Evolutionary conservation across 2,797 vertebrate species (phyloP).

Genomic region (Calcarius lapponicus): DNA sequence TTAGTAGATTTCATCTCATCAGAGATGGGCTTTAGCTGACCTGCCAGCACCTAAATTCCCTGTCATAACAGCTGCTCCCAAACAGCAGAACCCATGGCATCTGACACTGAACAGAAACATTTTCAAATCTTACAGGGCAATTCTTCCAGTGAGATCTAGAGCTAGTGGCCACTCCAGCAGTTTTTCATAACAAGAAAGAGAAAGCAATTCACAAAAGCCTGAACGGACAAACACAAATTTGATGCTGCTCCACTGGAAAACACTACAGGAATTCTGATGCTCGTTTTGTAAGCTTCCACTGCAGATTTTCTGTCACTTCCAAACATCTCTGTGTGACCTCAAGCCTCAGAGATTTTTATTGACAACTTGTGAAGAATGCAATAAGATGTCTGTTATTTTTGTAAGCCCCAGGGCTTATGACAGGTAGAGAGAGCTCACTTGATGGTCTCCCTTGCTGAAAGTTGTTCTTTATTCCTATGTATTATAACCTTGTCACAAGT

Average conservation of each 20-base stretch:
- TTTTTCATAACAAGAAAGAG: neutral
- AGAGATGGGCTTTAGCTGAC: neutral
- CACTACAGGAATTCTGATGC: neutral
- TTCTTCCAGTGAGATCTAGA: neutral
- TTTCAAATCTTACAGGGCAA: neutral
- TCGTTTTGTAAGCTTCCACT: neutral
- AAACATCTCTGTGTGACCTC: neutral
- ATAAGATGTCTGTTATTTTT: neutral
- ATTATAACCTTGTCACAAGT: neutral
- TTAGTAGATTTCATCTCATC: neutral
- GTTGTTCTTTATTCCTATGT: neutral
- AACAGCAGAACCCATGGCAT: neutral
- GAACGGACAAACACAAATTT: neutral
- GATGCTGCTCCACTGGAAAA: neutral
- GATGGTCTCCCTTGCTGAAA: neutral
- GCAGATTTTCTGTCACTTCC: neutral
- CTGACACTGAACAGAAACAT: neutral
- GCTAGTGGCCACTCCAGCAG: neutral
- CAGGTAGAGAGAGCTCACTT: neutral
- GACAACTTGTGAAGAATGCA: neutral
- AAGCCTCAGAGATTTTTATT: neutral
- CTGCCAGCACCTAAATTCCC: neutral
- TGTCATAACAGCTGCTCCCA: neutral
- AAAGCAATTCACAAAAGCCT: neutral
- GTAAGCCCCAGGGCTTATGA: neutral